A percentile compares a stretch with the other conserved stretches of the same genome.
These are phyloP conservation scores for Zaprionus tsacasi DNA, from an alignment of 1,140 invertebrate genomes.

Conservation along the genomic window DNA sequence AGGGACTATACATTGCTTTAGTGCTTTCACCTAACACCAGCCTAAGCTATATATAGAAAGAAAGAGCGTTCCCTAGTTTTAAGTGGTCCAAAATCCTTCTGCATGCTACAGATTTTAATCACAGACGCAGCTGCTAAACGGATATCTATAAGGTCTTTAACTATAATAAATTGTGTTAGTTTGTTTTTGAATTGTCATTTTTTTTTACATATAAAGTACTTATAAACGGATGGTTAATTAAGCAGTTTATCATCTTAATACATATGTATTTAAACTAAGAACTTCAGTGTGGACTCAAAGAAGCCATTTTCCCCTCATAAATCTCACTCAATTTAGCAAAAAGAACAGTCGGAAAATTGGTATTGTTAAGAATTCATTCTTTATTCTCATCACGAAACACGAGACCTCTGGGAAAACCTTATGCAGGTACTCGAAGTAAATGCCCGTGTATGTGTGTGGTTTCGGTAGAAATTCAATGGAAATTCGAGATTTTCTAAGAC, in stretches of 20 bases:
- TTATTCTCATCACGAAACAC: not conserved
- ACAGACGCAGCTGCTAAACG: constrained; percentile 39
- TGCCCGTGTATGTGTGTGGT: not conserved
- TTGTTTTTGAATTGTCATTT: constrained; percentile 47
- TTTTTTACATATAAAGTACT: not conserved
- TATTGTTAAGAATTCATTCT: not conserved
- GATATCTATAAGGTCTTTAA: constrained; percentile 50
- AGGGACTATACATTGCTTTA: constrained; percentile 18
- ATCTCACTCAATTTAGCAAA: constrained; percentile 3
- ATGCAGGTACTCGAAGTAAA: constrained; percentile 45
- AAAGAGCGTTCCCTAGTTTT: constrained; percentile 46
- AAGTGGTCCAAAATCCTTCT: constrained; percentile 48
- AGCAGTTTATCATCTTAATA: not conserved
- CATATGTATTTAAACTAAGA: not conserved
- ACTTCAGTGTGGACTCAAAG: not conserved
- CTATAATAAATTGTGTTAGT: constrained; percentile 64
- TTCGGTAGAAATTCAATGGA: constrained; percentile 70
- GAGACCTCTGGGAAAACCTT: constrained; percentile 44
- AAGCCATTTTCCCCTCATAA: not conserved
- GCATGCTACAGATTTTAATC: constrained; percentile 52
- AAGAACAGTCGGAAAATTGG: not conserved
- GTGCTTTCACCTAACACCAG: constrained; percentile 45
- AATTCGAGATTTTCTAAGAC: constrained; percentile 57
- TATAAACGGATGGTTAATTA: not conserved
- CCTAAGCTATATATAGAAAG: not conserved